A percentile compares a stretch with the other conserved stretches of the same genome.
These are phyloP conservation scores for Notocelia uddmanniana DNA, from an alignment of 2,888 invertebrate genomes.

Conservation along the genomic window DNA sequence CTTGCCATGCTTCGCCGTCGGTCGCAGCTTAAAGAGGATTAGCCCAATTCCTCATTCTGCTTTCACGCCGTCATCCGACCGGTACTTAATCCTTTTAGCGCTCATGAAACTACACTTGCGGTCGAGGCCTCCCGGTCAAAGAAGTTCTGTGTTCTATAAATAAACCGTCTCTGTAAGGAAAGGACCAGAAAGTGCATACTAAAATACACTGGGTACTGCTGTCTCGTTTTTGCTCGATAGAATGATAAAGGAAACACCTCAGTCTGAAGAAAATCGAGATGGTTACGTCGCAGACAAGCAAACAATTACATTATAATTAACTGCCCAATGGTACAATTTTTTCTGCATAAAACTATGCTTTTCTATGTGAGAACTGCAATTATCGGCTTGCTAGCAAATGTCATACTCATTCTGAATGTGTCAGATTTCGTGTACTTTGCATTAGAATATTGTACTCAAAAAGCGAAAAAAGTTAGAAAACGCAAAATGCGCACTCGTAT, in stretches of 20 bases:
- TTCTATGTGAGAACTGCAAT: slow-evolving; percentile 9
- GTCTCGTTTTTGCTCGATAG: slow-evolving; percentile 24
- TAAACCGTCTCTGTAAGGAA: slow-evolving; percentile 59
- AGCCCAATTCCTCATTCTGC: slow-evolving; percentile 63
- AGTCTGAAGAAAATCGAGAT: slow-evolving; percentile 10
- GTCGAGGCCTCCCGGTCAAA: slow-evolving; percentile 63
- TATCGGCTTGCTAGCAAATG: slow-evolving; percentile 9
- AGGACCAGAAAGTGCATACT: slow-evolving; percentile 57
- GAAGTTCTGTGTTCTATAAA: slow-evolving; percentile 60
- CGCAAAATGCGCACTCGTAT: neutral
- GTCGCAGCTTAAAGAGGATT: slow-evolving; percentile 61
- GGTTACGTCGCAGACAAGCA: slow-evolving; percentile 17
- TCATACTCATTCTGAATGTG: neutral
- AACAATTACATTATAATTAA: slow-evolving; percentile 19
- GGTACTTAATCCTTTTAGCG: slow-evolving; percentile 62
- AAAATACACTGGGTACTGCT: slow-evolving; percentile 47
- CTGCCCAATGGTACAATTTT: slow-evolving; percentile 12
- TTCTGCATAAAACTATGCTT: slow-evolving; percentile 20
- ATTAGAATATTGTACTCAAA: neutral
- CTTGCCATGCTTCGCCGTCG: slow-evolving; percentile 50
- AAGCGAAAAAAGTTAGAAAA: neutral
- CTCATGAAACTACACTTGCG: slow-evolving; percentile 58
- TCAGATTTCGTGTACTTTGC: slow-evolving; percentile 3
- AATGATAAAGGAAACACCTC: slow-evolving; percentile 23
- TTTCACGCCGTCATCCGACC: slow-evolving; percentile 58